Base-by-base conservation (phyloP, 2,888 invertebrate genomes). In the Lamellibrachia satsuma region DNA sequence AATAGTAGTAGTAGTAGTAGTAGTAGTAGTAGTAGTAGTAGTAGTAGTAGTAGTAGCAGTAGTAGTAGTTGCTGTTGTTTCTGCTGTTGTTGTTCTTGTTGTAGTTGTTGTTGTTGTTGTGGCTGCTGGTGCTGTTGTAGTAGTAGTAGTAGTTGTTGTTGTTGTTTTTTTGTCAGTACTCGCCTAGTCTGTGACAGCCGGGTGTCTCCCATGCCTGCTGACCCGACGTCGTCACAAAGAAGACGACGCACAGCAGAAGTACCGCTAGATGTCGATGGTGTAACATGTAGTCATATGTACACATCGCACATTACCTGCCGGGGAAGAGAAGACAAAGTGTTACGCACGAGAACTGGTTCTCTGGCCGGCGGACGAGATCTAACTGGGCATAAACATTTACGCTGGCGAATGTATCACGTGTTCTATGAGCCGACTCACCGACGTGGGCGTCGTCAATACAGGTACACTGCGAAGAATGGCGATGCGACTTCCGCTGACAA, bases 121-220 rank as follows among this genome's bases (percentile, higher is more conserved):
- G 39, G 39, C 39, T 39, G 39, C 39, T 39, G 39, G 39, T 39
- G 22, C 90, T 90, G 90, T 90, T 1, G 22, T 90, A 39, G 39
- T 39, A 39, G 39, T 39, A 39, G 39, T 39, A 15, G 60, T 15
- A 2, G 8, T 15, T 92, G 52, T 90, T 39, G 39, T 39, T 22
- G 9, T 55, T 55, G 9, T 55, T 22, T 22, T 22, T n/a, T 22
- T 3, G 9, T 27, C 51, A 15, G 91, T 55, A 97, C 97, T 96
- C 96, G 97, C 98, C 98, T 94, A 98, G 98, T 97, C 97, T 97
- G 95, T 98, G 98, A 95, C 98, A 98, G 92, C 98, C 98, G 51
- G 98, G 98, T 95, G 97, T 97, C 94, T 97, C 97, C 98, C 98
- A 98, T 22, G 92, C 92, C 90, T 94, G 93, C 75, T 92, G 92